Evolutionary conservation across 2,113 vertebrate genomes (phyloP), one percentile per base, ranked within the genome.

Genomic region (Rhipidura dahli): DNA sequence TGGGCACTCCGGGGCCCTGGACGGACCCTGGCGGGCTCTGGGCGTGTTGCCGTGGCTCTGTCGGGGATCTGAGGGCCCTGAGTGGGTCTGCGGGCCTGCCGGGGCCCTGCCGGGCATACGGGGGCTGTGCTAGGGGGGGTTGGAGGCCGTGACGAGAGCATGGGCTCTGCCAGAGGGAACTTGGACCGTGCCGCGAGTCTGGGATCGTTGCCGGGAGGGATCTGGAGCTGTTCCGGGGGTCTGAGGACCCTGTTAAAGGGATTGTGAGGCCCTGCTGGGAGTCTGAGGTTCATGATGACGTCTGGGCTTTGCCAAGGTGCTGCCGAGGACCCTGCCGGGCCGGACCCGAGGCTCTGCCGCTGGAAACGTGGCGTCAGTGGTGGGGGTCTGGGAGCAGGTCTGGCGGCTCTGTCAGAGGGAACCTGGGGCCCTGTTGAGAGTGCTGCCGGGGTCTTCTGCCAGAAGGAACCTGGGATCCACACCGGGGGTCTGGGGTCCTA

Each of bases 91-190:
- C 39, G 20, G 10, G 27, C 40, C 21, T 33, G 37, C 35, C 28
- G 30, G 37, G 64, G 23, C 39, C 31, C 14, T 49, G 53, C 19
- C 35, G 15, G 18, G 61, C 5, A 4, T 35, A 16, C 31, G 16
- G 17, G 4, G 30, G 4, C 7, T 26, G 37, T 42, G 35, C 35
- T 17, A n/a, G n/a, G 4, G 39, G 18, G 15, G 24, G 0, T 7
- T 35, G 54, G 39, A 16, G 13, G 49, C 40, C 10, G 7, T 14
- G 11, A 2, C 63, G 57, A 42, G 20, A 28, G 23, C 15, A 39
- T 9, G 26, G 31, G 45, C 21, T 37, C 27, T 37, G 0, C 24
- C 45, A 4, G 14, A 22, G 39, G 83, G 11, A 33, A 4, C 6
- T 30, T 11, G 60, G 60, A 10, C 35, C 9, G 11, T 35, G 44